Evolutionary conservation across 2,113 vertebrate species (phyloP), one percentile per base, ranked within the genome.

Genomic region (Trochalopteron elliotii): DNA sequence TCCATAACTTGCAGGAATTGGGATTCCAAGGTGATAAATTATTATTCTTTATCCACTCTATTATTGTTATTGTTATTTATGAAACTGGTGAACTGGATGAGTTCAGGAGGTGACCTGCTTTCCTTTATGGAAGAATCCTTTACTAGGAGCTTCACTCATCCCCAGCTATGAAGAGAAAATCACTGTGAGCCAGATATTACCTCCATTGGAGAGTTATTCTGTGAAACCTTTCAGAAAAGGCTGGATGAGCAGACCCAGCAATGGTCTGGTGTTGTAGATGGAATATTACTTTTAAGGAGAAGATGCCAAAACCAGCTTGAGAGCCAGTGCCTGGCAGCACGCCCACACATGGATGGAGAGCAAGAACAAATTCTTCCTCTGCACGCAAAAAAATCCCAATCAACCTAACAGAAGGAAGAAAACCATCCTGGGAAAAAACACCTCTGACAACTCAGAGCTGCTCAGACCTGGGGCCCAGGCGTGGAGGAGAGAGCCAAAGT

Each of bases 11-110:
- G 56, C 60, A 78, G 82, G 28, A 60, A 71, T 44, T 25, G 64
- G 92, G 31, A 91, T 83, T 71, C 79, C 93, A 88, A 89, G 60
- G 60, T 80, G 70, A 44, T 67, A 80, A 91, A 67, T 93, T 15
- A 37, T 79, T 84, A 82, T 82, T 89, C 44, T 53, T 94, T 87
- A 65, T 37, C 30, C 27, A 11, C 25, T 59, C 12, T 79, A 40
- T 56, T 71, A 45, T 76, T 88, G 18, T 25, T 59, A 59, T 16
- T 59, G 23, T 16, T 59, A 59, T 35, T 57, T 40, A 40, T 40
- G 40, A 90, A 77, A 77, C 22, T 3, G 2, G 33, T 53, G 72
- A 87, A 42, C 52, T 71, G 75, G 47, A 47, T 0, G 2, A 68
- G 47, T 71, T 71, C 59, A 79, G 81, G 74, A 87, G 50, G 31